Evolutionary conservation across 1,140 invertebrate species (phyloP), one percentile per base, ranked within the genome.

Genomic region (Phocides pigmalion): DNA sequence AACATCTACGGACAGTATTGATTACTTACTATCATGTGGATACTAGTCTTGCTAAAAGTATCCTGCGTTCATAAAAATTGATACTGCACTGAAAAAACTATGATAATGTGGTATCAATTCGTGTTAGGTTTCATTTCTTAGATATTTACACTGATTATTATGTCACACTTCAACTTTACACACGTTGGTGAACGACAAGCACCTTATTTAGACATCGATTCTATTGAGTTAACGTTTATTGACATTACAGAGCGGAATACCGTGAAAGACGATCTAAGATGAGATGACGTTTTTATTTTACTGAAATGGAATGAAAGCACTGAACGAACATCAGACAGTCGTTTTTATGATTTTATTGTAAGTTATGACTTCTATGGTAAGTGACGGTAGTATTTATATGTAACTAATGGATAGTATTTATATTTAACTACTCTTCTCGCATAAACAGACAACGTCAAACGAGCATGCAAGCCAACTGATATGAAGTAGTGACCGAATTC

Each of bases 251-350:
- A 41, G 39, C 14, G 14, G 16, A 41, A 14, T 35, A 35, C 32
- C 32, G 32, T 41, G 39, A 41, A 41, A 41, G 39, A 16, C 39
- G 39, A 41, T 41, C 39, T 41, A 5, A 41, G 39, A 41, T 16
- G 39, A 41, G 39, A 41, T 41, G 39, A 41, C 41, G 16, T 42
- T 42, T 42, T 42, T 17, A 17, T 9, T 19, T 19, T 2, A 41
- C 41, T 42, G 41, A 42, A 42, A 42, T 42, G 16, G 16, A 42
- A 42, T 42, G 16, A 17, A 42, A 42, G 41, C 41, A 42, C 15
- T 14, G 2, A 17, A 3, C 25, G 9, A 39, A 39, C 35, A 14
- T 39, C 35, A 39, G 35, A 39, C 35, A 14, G 35, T 42, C 41
- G 41, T 6, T 42, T 42, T 42, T 42, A 42, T 42, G 15, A 42